A percentile compares a stretch with the other conserved stretches of the same genome.
Evolutionary conservation across 1,140 invertebrate genomes (phyloP).

Genomic region (Dendroctonus ponderosae): DNA sequence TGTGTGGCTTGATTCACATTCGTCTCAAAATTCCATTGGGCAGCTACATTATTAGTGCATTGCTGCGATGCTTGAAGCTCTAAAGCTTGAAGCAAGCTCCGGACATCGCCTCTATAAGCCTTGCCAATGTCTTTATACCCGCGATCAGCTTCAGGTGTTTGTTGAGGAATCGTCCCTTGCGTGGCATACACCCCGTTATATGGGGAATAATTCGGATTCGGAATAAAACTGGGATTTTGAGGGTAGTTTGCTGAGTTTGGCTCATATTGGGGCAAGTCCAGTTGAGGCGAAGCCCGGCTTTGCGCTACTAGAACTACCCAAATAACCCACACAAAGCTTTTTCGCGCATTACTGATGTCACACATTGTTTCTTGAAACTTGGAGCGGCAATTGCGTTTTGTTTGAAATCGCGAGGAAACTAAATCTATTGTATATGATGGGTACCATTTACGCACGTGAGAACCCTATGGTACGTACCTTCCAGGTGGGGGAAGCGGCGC

Average conservation of each 20-base stretch:
- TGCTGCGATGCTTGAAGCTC: conserved; percentile 72
- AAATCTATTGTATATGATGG: conserved; percentile 27
- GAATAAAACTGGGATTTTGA: conserved; percentile 31
- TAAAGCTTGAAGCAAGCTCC: conserved; percentile 47
- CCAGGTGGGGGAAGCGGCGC: not conserved
- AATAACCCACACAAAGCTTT: conserved; percentile 19
- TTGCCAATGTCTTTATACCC: conserved; percentile 8
- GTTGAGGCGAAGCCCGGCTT: conserved; percentile 12
- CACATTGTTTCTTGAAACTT: conserved; percentile 34
- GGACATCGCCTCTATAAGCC: conserved; percentile 32
- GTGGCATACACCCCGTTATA: conserved; percentile 11
- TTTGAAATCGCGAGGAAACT: conserved; percentile 12
- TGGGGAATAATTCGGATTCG: conserved; percentile 21
- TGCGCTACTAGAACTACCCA: conserved; percentile 8
- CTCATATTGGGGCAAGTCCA: conserved; percentile 32
- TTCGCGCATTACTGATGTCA: conserved; percentile 38
- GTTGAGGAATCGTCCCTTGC: not conserved
- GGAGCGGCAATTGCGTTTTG: not conserved
- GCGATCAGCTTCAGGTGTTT: not conserved
- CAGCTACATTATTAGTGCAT: conserved; percentile 77
- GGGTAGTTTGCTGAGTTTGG: conserved; percentile 29
- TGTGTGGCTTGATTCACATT: conserved; percentile 81
- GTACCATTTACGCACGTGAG: conserved; percentile 32
- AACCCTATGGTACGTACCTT: conserved; percentile 12
- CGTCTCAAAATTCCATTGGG: conserved; percentile 86